Base-by-base conservation (phyloP, 2,888 invertebrate genomes). In the Polydrusus tereticollis region DNA sequence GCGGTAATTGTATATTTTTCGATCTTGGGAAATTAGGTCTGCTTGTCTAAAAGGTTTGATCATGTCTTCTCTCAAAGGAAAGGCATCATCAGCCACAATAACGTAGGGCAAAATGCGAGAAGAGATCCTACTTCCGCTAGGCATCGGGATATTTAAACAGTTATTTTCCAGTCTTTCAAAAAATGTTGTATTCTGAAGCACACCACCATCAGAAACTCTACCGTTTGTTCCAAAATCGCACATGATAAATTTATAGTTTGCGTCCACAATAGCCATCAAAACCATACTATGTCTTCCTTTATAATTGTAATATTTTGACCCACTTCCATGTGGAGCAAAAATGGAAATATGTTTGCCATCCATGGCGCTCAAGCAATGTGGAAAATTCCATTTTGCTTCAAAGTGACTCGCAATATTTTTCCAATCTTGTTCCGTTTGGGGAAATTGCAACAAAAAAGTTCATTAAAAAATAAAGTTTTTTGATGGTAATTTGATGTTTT, bases 21-120 rank as follows among this genome's bases (percentile, higher is more conserved):
- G 7, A 10, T 23, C 52, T 2, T 36, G 36, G 1, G 36, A n/a
- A 36, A 2, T 4, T n/a, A 66, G n/a, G 3, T 55, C 38, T 7
- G 57, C 57, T 38, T 62, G 66, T 43, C 41, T 33, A 36, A 57
- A 66, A 5, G 29, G 58, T 18, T 59, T 66, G 1, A 64, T 3
- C 14, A 62, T 41, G 10, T 62, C 45, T 4, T 0, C n/a, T 21
- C 45, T 62, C 18, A 62, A 59, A 14, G 64, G 29, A 60, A 64
- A 64, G 1, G 64, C 64, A 33, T 64, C 64, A 20, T 64, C 64
- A 3, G 50, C 64, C 1, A 66, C 36, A 66, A 68, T 64, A 8
- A 68, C 60, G 16, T 26, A 68, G 1, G 68, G 62, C 1, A 36
- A 1, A n/a, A 1, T n/a, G 1, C n/a, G 1, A 12, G n/a, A 36